phyloP scores from a whole-genome alignment of 2,888 invertebrate species.

The Tenthredo notha region DNA sequence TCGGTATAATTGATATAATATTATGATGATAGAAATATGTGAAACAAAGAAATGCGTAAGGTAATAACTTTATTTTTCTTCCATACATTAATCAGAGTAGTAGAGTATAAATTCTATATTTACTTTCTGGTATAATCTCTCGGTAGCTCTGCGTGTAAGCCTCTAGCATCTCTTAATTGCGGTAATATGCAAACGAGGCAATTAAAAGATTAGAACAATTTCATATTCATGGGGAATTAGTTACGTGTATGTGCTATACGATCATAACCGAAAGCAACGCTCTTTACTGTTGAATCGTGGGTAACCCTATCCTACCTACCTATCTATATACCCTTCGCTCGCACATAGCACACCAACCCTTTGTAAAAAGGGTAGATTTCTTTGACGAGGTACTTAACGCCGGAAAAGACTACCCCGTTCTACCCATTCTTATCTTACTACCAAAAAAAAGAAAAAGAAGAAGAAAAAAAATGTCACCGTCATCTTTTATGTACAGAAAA shows the following conservation, averaged over 20 bases:
- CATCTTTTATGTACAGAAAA: neutral
- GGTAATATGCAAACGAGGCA: conserved; percentile 47
- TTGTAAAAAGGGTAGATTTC: neutral
- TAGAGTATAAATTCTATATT: neutral
- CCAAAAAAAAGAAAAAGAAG: neutral
- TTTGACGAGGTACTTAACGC: conserved; percentile 29
- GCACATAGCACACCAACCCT: neutral
- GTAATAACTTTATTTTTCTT: neutral
- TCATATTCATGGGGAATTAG: conserved; percentile 45
- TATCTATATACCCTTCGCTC: neutral
- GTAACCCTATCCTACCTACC: neutral
- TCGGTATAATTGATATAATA: too few species aligned
- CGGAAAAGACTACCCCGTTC: conserved; percentile 9
- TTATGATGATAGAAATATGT: neutral
- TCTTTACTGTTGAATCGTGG: neutral
- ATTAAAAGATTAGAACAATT: conserved; percentile 50
- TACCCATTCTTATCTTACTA: neutral
- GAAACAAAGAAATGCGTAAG: neutral
- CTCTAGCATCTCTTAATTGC: conserved; percentile 36
- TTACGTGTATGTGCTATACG: conserved; percentile 2
- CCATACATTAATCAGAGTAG: neutral
- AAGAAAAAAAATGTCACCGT: neutral
- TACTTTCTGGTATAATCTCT: conserved; percentile 33
- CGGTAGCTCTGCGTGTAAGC: conserved; percentile 18
- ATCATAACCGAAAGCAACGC: neutral